Evolutionary conservation across 2,888 invertebrate genomes (phyloP).

Genomic region (Julus scanicus): DNA sequence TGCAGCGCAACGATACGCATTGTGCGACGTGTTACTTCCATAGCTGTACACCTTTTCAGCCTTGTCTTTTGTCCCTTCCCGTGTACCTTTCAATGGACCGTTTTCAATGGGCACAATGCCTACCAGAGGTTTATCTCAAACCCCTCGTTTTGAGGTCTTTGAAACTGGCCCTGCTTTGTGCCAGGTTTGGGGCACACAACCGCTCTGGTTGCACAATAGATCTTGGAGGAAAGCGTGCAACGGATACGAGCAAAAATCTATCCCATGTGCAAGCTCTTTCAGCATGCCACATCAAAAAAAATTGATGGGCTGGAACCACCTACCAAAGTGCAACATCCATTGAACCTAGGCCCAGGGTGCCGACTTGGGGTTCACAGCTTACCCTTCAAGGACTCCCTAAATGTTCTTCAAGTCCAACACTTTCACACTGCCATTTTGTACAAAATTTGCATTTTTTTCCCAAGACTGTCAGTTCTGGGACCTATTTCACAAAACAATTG

Average conservation of each 20-base stretch:
- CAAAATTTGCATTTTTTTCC: too few relatives aligned
- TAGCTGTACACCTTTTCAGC: conserved; percentile 22
- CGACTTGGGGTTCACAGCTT: background rate
- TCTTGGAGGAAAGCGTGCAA: background rate
- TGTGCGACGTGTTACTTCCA: conserved; percentile 23
- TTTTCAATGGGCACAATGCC: conserved; percentile 8
- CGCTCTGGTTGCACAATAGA: background rate
- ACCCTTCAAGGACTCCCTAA: background rate
- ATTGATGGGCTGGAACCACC: background rate
- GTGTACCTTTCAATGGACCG: background rate
- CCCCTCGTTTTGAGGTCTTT: conserved; percentile 33
- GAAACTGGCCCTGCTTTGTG: conserved; percentile 9
- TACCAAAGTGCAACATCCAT: background rate
- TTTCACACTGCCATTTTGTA: too few relatives aligned
- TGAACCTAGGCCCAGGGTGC: conserved; percentile 12
- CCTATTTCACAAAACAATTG: too few relatives aligned
- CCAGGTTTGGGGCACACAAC: background rate
- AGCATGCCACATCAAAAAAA: background rate
- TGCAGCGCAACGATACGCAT: conserved; percentile 4
- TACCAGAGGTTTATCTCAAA: background rate
- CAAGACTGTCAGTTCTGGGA: too few relatives aligned
- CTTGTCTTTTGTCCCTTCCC: background rate
- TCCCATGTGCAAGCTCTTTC: background rate
- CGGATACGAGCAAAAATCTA: background rate
- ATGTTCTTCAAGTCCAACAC: background rate